Conservation (phyloP, 2,113 vertebrate genomes). For the human region DNA sequence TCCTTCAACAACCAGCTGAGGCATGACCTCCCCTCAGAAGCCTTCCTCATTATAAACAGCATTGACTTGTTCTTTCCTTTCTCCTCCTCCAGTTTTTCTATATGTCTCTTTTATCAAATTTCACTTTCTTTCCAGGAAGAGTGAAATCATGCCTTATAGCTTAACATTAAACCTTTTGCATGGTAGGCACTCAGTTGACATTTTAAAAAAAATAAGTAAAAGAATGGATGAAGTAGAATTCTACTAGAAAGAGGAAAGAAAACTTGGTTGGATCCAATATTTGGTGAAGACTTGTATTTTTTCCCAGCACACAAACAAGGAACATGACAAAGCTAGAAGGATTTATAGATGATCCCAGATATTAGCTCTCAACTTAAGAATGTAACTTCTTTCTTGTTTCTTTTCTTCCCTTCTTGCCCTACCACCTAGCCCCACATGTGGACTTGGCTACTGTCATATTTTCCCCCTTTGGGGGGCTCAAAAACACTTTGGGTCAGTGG, state of each 20-base stretch:
- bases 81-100: not conserved
- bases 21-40: not conserved
- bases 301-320: not conserved
- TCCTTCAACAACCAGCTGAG: not conserved
- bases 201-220: not conserved
- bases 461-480: not conserved
- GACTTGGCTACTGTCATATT: not conserved
- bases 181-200: not conserved
- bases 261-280: not conserved
- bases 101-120: not conserved
- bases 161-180: not conserved
- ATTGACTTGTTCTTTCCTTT: not conserved
- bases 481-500: not conserved
- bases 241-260: not conserved
- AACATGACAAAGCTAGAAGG: not conserved
- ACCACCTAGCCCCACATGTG: accelerated
- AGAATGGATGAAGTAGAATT: not conserved
- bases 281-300: not conserved
- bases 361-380: not conserved
- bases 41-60: not conserved
- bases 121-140: not conserved
- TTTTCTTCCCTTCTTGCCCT: not conserved
- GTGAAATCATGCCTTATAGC: not conserved
- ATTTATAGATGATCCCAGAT: not conserved
- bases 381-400: not conserved